phyloP scores from a whole-genome alignment of 2,888 invertebrate species.

The Ectropis crepuscularia region DNA sequence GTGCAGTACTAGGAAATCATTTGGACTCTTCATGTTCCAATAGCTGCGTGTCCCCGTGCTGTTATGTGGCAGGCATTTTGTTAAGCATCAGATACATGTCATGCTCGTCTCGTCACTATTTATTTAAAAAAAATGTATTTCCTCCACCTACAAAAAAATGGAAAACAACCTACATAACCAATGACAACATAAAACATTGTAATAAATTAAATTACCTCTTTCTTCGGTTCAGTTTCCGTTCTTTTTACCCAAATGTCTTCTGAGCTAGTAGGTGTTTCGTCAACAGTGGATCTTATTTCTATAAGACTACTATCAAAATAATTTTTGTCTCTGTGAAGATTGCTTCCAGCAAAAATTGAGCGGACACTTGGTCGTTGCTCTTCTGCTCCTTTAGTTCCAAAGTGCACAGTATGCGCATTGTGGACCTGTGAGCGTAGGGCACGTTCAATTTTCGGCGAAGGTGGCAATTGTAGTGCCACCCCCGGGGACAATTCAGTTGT shows the following conservation, averaged over 20 bases:
- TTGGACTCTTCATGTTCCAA: too few relatives aligned
- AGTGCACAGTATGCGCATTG: slow-evolving; percentile 88
- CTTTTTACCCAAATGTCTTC: slow-evolving; percentile 91
- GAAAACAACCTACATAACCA: neutral
- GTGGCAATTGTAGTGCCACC: slow-evolving; percentile 48
- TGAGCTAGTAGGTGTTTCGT: slow-evolving; percentile 84
- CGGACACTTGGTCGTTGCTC: slow-evolving; percentile 86
- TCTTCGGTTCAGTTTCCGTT: slow-evolving; percentile 67
- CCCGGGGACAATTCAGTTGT: slow-evolving; percentile 58
- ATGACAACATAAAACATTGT: neutral
- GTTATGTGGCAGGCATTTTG: too few relatives aligned
- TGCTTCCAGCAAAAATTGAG: slow-evolving; percentile 83
- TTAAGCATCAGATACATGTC: too few relatives aligned
- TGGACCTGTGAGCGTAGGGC: slow-evolving; percentile 79
- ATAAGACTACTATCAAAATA: slow-evolving; percentile 93
- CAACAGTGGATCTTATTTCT: slow-evolving; percentile 91
- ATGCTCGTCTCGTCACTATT: too few relatives aligned
- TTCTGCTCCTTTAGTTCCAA: slow-evolving; percentile 85
- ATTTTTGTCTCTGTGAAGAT: slow-evolving; percentile 89
- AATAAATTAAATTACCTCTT: slow-evolving; percentile 71
- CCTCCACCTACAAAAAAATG: too few relatives aligned
- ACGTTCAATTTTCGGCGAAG: slow-evolving; percentile 73
- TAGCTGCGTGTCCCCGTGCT: too few relatives aligned
- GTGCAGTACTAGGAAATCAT: too few relatives aligned
- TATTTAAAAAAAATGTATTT: too few relatives aligned